These are phyloP conservation scores for Tenthredo amoena DNA, from an alignment of 2,888 invertebrate species.

Conservation along the genomic window DNA sequence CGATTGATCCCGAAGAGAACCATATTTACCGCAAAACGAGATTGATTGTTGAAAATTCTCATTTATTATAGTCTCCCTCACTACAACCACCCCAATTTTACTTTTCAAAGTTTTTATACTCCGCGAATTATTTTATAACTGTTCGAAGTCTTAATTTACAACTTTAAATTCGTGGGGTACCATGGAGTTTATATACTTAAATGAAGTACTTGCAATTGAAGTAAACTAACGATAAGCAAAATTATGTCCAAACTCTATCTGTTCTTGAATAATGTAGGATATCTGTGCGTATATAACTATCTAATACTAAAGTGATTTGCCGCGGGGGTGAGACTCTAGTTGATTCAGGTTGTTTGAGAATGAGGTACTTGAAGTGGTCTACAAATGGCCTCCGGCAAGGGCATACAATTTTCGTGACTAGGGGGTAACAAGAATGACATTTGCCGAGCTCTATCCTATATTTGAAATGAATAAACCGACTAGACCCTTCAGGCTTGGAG, in stretches of 20 bases:
- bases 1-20: background rate
- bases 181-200: background rate
- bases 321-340: background rate
- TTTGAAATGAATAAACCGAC: slow-evolving; percentile 17
- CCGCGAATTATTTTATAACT: background rate
- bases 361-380: slow-evolving; percentile 13
- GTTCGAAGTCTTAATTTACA: background rate
- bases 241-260: background rate
- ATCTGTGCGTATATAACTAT: background rate
- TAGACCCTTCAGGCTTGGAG: background rate
- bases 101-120: background rate
- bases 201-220: background rate
- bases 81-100: background rate
- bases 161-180: background rate
- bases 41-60: background rate
- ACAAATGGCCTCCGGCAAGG: slow-evolving; percentile 22
- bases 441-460: background rate
- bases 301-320: slow-evolving; percentile 9
- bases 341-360: slow-evolving; percentile 26
- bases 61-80: background rate
- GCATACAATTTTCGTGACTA: background rate
- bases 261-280: background rate
- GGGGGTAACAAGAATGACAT: background rate
- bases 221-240: background rate
- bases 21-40: background rate